Evolutionary conservation across 2,113 vertebrate species (phyloP).

Genomic region (Gulo gulo): DNA sequence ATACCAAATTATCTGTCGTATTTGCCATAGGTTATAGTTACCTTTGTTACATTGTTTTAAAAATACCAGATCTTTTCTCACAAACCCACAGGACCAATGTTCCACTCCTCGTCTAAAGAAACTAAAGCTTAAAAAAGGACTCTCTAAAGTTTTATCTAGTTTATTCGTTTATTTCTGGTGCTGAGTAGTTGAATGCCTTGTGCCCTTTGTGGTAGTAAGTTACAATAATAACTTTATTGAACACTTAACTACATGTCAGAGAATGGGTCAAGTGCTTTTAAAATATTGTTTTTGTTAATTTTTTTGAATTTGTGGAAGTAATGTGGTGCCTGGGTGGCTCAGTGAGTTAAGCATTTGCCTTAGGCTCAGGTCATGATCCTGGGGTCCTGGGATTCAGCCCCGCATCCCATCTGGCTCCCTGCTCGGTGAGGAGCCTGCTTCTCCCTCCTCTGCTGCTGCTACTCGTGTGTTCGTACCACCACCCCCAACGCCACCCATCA

Average conservation of each 20-base stretch:
- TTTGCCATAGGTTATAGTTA: background rate
- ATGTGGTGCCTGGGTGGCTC: no score
- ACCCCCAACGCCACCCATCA: no score
- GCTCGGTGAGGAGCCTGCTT: no score
- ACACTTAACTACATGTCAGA: background rate
- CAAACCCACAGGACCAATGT: background rate
- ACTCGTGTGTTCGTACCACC: no score
- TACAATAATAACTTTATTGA: background rate
- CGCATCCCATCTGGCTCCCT: no score
- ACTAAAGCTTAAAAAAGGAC: background rate
- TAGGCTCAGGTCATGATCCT: no score
- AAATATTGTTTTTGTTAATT: background rate
- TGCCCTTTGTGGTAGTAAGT: background rate
- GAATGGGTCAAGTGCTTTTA: background rate
- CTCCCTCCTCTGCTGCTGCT: no score
- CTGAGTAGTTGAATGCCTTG: background rate
- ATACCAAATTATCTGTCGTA: background rate
- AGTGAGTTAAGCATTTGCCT: no score
- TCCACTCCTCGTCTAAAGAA: background rate
- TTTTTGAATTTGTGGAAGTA: background rate
- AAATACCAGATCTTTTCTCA: background rate
- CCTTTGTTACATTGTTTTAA: conserved; percentile 10
- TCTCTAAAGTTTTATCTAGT: background rate
- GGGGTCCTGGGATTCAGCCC: no score
- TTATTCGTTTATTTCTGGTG: background rate